Evolutionary conservation across 2,113 vertebrate genomes (phyloP).

Genomic region (Sinosuthora webbiana): DNA sequence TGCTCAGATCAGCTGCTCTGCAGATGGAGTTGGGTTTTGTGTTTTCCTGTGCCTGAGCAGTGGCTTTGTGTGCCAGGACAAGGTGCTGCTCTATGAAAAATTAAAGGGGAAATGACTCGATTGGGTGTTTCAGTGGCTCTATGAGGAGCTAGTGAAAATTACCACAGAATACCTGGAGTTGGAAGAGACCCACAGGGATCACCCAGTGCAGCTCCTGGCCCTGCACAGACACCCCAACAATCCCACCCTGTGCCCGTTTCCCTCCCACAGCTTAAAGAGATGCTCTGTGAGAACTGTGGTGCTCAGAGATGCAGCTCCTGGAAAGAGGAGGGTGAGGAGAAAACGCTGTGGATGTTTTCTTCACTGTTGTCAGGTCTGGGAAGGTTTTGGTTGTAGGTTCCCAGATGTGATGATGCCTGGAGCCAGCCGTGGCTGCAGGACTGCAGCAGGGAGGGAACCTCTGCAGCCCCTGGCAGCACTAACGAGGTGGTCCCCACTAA

Average conservation of each 20-base stretch:
- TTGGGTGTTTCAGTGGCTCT: background rate
- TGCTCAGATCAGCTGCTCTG: background rate
- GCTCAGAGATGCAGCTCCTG: background rate
- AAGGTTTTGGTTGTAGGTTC: background rate
- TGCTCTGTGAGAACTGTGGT: rapidly evolving
- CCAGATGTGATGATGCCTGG: background rate
- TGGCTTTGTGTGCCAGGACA: background rate
- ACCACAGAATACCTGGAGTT: background rate
- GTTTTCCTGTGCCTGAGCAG: background rate
- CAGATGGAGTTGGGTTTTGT: background rate
- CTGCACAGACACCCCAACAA: background rate
- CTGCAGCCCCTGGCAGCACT: rapidly evolving
- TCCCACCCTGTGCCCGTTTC: background rate
- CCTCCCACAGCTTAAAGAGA: background rate
- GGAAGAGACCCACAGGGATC: background rate
- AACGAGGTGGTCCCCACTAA: background rate
- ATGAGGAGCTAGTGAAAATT: background rate
- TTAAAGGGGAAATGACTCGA: background rate
- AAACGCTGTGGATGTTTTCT: background rate
- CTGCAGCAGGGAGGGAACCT: background rate
- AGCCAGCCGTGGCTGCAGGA: rapidly evolving
- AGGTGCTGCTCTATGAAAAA: background rate
- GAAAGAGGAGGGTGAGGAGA: background rate
- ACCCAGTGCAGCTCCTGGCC: background rate
- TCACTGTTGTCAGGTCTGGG: background rate